phyloP scores from a whole-genome alignment of 2,888 invertebrate species.

The Baccha elongata region DNA sequence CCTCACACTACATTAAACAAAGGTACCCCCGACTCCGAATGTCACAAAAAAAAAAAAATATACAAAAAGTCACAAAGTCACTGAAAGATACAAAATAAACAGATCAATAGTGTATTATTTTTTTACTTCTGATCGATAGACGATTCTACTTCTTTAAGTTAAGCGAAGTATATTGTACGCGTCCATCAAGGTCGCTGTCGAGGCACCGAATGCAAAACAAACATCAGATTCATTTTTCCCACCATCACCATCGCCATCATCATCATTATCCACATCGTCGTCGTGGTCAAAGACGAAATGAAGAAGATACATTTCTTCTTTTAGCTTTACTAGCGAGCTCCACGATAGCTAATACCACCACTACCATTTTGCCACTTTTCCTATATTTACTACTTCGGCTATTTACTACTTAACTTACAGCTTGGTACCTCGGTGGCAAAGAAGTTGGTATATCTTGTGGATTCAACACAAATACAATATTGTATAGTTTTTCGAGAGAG shows the following conservation, averaged over 20 bases:
- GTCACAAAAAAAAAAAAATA: constrained; percentile 25
- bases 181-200: constrained; percentile 83
- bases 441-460: constrained; percentile 47
- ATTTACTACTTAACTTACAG: constrained; percentile 5
- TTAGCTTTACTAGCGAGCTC: constrained; percentile 20
- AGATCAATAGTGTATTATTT: no score
- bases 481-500: constrained; percentile 32
- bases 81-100: constrained; percentile 36
- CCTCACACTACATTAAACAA: constrained; percentile 42
- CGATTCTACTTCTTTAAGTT: constrained; percentile 26
- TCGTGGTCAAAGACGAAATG: constrained; percentile 69
- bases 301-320: constrained; percentile 69
- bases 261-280: constrained; percentile 52
- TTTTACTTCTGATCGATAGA: no score
- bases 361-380: constrained; percentile 1
- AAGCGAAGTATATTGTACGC: constrained; percentile 76
- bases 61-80: constrained; percentile 9
- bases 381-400: constrained; percentile 2
- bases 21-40: constrained; percentile 41
- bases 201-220: constrained; percentile 79
- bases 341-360: neutral
- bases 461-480: constrained; percentile 32
- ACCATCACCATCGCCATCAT: constrained; percentile 68
- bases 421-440: constrained; percentile 21
- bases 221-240: constrained; percentile 75